Percentiles rank a stretch among this genome's conserved stretches.
Evolutionary conservation across 2,113 vertebrate genomes (phyloP).

Genomic region (Platysternon megacephalum): DNA sequence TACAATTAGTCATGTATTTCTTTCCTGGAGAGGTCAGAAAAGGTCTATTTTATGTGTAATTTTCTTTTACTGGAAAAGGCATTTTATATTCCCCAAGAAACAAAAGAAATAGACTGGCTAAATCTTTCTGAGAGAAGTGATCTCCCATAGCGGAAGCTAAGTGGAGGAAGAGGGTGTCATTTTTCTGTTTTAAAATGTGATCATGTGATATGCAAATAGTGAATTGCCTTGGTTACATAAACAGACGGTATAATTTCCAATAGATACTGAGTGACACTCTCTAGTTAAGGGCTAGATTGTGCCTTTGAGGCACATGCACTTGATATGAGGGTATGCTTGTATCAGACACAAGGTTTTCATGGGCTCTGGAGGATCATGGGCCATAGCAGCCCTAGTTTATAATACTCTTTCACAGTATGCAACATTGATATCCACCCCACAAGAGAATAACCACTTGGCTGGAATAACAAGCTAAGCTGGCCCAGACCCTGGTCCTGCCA

Average conservation of each 20-base stretch:
- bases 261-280: background rate
- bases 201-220: background rate
- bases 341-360: fast-evolving
- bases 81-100: background rate
- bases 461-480: background rate
- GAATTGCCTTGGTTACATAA: background rate
- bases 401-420: background rate
- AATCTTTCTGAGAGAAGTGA: background rate
- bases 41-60: background rate
- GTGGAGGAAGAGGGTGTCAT: fast-evolving
- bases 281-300: background rate
- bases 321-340: background rate
- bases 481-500: background rate
- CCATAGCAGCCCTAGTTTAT: fast-evolving
- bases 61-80: background rate
- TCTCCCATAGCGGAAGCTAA: background rate
- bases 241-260: background rate
- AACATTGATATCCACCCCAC: background rate
- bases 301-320: background rate
- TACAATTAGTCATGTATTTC: background rate
- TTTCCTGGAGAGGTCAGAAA: background rate
- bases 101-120: background rate
- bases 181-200: background rate
- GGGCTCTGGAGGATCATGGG: background rate
- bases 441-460: background rate